Evolutionary conservation across 2,888 invertebrate species (phyloP).

Genomic region (Empis stercorea): DNA sequence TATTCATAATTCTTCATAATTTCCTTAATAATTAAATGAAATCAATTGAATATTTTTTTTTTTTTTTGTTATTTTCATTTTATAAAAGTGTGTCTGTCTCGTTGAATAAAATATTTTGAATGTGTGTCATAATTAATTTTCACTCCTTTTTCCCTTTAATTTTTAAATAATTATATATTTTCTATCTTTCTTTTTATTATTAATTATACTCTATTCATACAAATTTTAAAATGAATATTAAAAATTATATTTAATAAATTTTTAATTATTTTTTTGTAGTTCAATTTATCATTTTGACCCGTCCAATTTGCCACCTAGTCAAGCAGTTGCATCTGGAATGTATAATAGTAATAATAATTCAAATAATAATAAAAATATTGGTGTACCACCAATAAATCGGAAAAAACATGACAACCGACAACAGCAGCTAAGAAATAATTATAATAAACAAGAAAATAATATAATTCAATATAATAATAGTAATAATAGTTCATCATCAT

Average conservation of each 20-base stretch:
- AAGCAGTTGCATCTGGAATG: constrained; percentile 22
- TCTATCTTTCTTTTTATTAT: not conserved
- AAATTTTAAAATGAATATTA: too few relatives aligned
- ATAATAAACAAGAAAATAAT: not conserved
- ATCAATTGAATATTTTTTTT: too few relatives aligned
- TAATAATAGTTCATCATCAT: too few relatives aligned
- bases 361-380: constrained; percentile 11
- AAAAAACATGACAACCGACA: constrained; percentile 14
- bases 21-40: too few relatives aligned
- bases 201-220: not conserved
- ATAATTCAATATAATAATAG: not conserved
- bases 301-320: constrained; percentile 35
- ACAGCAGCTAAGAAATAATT: constrained; percentile 7
- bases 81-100: too few relatives aligned
- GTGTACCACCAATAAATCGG: constrained; percentile 9
- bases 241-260: too few relatives aligned
- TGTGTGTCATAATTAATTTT: too few relatives aligned
- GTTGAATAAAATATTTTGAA: too few relatives aligned
- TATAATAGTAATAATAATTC: constrained; percentile 12
- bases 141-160: not conserved
- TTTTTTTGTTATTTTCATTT: not conserved
- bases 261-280: constrained; percentile 26
- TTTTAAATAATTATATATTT: not conserved
- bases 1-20: too few relatives aligned
- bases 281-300: constrained; percentile 38